A percentile compares a stretch with the other conserved stretches of the same genome.
Evolutionary conservation across 1,140 invertebrate genomes (phyloP).

Genomic region (Anagrus nilaparvatae): DNA sequence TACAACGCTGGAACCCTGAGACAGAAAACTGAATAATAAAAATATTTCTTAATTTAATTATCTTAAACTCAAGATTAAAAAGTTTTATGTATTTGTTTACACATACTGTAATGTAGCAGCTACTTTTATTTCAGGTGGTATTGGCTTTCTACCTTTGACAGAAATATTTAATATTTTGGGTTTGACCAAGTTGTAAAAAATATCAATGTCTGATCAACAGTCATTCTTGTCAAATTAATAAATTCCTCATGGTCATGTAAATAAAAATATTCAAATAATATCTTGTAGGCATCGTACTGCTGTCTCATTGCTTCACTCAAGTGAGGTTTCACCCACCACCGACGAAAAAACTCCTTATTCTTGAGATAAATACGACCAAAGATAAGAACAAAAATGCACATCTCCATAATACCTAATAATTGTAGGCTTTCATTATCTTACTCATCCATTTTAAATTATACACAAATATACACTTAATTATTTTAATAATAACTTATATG

Average conservation of each 20-base stretch:
- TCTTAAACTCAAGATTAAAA: background rate
- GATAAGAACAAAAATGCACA: too few relatives aligned
- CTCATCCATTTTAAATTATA: too few relatives aligned
- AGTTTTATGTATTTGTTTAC: background rate
- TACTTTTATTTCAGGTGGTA: background rate
- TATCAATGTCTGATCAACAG: background rate
- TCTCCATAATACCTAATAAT: too few relatives aligned
- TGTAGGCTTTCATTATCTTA: too few relatives aligned
- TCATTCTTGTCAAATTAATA: background rate
- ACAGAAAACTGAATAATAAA: constrained; percentile 1
- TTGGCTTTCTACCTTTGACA: background rate
- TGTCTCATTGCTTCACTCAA: background rate
- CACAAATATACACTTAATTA: too few relatives aligned
- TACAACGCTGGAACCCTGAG: background rate
- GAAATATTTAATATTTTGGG: background rate
- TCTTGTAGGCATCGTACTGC: background rate
- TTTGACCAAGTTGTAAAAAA: background rate
- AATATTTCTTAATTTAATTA: too few relatives aligned
- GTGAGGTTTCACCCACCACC: background rate
- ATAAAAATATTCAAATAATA: background rate
- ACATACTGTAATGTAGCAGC: background rate
- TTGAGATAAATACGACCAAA: too few relatives aligned
- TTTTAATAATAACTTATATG: too few relatives aligned
- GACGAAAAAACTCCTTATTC: too few relatives aligned
- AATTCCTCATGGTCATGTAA: background rate